Evolutionary conservation across 2,797 vertebrate species (phyloP).

Genomic region (Sebastes melanostomus): DNA sequence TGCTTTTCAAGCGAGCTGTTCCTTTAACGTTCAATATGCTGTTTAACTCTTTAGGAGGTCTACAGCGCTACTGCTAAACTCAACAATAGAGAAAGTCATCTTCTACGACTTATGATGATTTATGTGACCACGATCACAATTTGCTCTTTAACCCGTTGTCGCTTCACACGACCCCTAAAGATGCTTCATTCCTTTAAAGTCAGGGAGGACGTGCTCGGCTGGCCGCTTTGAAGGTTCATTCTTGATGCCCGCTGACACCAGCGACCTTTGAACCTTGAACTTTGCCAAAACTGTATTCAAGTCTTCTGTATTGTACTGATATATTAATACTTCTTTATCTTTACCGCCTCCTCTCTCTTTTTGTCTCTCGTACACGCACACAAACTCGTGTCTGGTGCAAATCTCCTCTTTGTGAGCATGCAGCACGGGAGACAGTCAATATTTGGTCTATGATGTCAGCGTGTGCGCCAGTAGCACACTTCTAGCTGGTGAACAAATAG

Average conservation of each 20-base stretch:
- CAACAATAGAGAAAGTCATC: constrained; percentile 18
- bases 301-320: not conserved
- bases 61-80: constrained; percentile 9
- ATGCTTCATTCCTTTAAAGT: constrained; percentile 2
- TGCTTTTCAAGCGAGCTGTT: constrained; percentile 26
- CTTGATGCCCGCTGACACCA: not conserved
- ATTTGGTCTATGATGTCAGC: constrained; percentile 56
- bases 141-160: constrained; percentile 17
- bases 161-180: constrained; percentile 7
- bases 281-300: not conserved
- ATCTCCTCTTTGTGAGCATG: constrained; percentile 28
- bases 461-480: constrained; percentile 32
- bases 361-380: not conserved
- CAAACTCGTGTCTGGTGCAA: constrained; percentile 1
- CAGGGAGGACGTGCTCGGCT: not conserved
- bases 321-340: constrained; percentile 17
- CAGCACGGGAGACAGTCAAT: constrained; percentile 53
- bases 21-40: constrained; percentile 50
- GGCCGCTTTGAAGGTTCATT: not conserved
- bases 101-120: constrained; percentile 17
- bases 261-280: constrained; percentile 23
- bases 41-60: constrained; percentile 60
- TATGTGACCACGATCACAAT: constrained; percentile 5
- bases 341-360: not conserved
- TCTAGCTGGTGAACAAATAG: constrained; percentile 56